Conservation (phyloP, 1,140 invertebrate genomes). For the Drosophila aff. region DNA sequence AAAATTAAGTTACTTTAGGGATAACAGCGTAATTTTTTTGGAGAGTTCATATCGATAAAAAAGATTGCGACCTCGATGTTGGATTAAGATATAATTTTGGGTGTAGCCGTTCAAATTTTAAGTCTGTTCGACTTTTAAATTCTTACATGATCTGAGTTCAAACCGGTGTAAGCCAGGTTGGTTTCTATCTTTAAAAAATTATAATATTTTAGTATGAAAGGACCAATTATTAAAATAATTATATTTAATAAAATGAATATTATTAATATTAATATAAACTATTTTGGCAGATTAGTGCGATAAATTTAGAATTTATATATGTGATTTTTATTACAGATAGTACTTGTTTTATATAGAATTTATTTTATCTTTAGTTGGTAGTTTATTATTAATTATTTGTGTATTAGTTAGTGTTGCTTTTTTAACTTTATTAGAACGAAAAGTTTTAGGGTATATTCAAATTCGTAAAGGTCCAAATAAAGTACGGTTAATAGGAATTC, state of each 20-base stretch:
- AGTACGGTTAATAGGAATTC: conserved; percentile 87
- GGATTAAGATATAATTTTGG: conserved; percentile 89
- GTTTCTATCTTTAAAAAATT: conserved; percentile 88
- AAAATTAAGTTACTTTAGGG: conserved; percentile 78
- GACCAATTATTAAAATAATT: conserved; percentile 54
- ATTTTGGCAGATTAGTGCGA: conserved; percentile 88
- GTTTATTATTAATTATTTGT: conserved; percentile 86
- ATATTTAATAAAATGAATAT: conserved; percentile 86
- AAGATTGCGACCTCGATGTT: conserved; percentile 92
- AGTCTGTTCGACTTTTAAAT: conserved; percentile 92
- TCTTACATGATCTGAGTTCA: conserved; percentile 93
- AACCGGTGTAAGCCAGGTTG: conserved; percentile 90
- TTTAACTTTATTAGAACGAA: conserved; percentile 89
- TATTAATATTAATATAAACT: conserved; percentile 84
- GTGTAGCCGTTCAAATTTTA: conserved; percentile 87
- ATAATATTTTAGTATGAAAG: conserved; percentile 60
- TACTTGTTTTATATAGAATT: conserved; percentile 85
- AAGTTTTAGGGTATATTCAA: conserved; percentile 89
- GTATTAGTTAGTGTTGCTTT: conserved; percentile 88
- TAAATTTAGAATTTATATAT: conserved; percentile 88
- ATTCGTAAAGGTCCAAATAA: conserved; percentile 90
- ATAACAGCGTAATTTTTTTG: conserved; percentile 69
- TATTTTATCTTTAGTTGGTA: conserved; percentile 84
- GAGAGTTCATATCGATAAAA: conserved; percentile 77
- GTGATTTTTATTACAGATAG: conserved; percentile 86